Conservation (phyloP, 2,797 vertebrate species). For the Buphagus erythrorhynchus region DNA sequence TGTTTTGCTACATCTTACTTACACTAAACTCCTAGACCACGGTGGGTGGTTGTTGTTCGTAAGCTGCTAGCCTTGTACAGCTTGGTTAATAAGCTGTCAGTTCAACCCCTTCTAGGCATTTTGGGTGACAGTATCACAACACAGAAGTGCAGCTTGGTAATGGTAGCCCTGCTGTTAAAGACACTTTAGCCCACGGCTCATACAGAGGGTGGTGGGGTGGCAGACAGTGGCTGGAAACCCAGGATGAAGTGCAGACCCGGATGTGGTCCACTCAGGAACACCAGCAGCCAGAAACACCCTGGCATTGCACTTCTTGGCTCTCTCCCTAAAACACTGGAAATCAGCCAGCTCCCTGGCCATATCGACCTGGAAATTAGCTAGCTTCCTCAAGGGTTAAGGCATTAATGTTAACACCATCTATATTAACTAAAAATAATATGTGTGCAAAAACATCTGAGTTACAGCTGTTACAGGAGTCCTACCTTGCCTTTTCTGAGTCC, state of each 20-base stretch:
- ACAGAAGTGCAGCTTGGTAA: neutral
- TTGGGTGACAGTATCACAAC: neutral
- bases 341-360: conserved; percentile 40
- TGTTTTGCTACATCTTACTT: neutral
- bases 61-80: neutral
- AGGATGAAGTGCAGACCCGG: neutral
- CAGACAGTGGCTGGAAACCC: neutral
- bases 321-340: conserved; percentile 43
- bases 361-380: conserved; percentile 38
- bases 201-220: neutral
- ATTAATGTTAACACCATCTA: conserved; percentile 78
- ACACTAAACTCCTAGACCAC: neutral
- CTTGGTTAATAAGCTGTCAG: neutral
- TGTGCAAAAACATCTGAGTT: conserved; percentile 66
- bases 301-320: conserved; percentile 10
- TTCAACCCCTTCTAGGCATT: neutral
- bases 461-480: conserved; percentile 65
- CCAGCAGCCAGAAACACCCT: conserved; percentile 5
- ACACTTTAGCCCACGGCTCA: accelerated
- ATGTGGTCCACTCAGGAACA: neutral
- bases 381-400: conserved; percentile 68
- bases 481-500: conserved; percentile 60
- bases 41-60: neutral
- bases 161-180: neutral
- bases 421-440: conserved; percentile 72